These are phyloP conservation scores for Enteromius radiatus DNA, from an alignment of 2,797 vertebrate species.

Conservation along the genomic window DNA sequence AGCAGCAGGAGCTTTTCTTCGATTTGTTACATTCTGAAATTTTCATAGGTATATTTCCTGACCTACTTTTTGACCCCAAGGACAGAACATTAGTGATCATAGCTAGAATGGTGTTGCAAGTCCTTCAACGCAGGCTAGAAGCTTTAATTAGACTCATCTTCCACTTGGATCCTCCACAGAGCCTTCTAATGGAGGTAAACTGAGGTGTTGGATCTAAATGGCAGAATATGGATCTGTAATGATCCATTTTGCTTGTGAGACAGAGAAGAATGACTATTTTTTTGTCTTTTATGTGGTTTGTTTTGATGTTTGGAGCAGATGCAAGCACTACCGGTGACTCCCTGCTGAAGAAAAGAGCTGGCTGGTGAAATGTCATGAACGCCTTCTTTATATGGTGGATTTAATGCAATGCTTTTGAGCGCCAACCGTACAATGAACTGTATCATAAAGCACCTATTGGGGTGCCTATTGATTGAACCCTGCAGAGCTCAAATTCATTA, in stretches of 20 bases:
- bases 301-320: conserved; percentile 36
- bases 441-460: conserved; percentile 38
- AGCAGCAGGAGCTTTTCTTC: background rate
- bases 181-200: conserved; percentile 52
- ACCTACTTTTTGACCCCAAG: conserved; percentile 24
- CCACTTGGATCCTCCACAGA: conserved; percentile 38
- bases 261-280: conserved; percentile 25
- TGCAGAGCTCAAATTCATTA: conserved; percentile 41
- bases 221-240: conserved; percentile 51
- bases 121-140: conserved; percentile 36
- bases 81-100: conserved; percentile 19
- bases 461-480: conserved; percentile 37
- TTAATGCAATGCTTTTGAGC: conserved; percentile 22
- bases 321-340: background rate
- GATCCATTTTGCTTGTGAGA: conserved; percentile 24
- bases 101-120: conserved; percentile 16
- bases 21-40: background rate
- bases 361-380: conserved; percentile 28
- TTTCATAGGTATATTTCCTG: conserved; percentile 16
- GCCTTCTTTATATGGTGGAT: conserved; percentile 25
- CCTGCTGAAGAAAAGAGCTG: conserved; percentile 27
- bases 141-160: conserved; percentile 46
- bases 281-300: conserved; percentile 28
- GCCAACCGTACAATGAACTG: conserved; percentile 35
- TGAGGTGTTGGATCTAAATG: conserved; percentile 38